These are phyloP conservation scores for Boulengeromyrus knoepffleri DNA, from an alignment of 2,113 vertebrate genomes.

Conservation along the genomic window DNA sequence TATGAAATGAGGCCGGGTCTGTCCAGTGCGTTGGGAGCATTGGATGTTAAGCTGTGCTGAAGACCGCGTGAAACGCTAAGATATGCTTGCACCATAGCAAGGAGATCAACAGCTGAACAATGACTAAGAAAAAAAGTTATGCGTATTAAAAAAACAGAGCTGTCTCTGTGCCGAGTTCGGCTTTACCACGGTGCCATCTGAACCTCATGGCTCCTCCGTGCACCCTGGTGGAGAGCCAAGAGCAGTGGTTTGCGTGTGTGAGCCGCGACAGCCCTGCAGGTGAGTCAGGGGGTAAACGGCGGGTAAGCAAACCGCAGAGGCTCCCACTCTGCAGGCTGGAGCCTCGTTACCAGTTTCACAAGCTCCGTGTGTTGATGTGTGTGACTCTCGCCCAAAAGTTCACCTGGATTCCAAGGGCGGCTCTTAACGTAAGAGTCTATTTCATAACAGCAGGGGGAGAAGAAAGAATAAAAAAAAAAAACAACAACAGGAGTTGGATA, in stretches of 20 bases:
- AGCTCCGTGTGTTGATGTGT: constrained; percentile 22
- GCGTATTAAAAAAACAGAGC: neutral
- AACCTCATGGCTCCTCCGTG: neutral
- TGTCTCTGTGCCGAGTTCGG: neutral
- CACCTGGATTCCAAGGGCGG: constrained; percentile 7
- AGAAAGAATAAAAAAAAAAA: neutral
- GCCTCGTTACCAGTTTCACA: constrained; percentile 16
- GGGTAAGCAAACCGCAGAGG: neutral
- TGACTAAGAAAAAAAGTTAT: neutral
- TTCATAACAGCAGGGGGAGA: neutral
- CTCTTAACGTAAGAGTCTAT: neutral
- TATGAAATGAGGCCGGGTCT: neutral
- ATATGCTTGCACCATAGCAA: neutral
- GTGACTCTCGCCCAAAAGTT: constrained; percentile 42
- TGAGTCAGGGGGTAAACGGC: constrained; percentile 10
- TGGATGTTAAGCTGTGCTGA: neutral
- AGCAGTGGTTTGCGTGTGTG: neutral
- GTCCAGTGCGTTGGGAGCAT: neutral
- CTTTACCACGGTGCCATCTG: neutral
- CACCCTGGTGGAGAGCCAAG: neutral
- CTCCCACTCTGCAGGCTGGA: neutral
- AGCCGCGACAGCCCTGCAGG: neutral
- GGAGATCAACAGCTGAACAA: neutral
- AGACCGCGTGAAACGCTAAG: neutral
- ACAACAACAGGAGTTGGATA: neutral